Percentiles rank a stretch among this genome's conserved stretches.
These are phyloP conservation scores for Sphenopsis melanotis DNA, from an alignment of 2,797 vertebrate genomes.

Conservation along the genomic window DNA sequence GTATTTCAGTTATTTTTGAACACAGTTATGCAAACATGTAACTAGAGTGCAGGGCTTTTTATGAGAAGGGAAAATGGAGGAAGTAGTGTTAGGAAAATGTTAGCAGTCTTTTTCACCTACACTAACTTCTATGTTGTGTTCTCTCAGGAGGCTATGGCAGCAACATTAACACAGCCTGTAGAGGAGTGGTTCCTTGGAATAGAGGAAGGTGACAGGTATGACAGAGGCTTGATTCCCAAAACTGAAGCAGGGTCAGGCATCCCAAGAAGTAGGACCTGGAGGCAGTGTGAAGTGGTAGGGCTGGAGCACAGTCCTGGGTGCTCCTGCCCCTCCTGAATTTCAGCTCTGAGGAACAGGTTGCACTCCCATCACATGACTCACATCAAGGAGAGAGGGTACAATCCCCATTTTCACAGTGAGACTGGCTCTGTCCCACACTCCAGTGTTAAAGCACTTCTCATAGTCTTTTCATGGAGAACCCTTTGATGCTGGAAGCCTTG, in stretches of 20 bases:
- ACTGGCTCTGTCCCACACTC: background rate
- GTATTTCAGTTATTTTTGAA: background rate
- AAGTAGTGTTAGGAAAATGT: background rate
- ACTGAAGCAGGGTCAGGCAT: background rate
- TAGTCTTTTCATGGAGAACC: background rate
- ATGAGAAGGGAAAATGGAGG: background rate
- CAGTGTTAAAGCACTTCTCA: background rate
- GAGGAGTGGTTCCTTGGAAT: background rate
- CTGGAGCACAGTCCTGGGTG: background rate
- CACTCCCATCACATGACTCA: background rate
- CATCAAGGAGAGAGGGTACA: background rate
- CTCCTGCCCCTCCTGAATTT: background rate
- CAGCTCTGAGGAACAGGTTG: background rate
- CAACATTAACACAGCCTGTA: background rate
- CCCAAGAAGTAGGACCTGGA: background rate
- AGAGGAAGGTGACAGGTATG: background rate
- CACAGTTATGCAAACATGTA: background rate
- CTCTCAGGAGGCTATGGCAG: background rate
- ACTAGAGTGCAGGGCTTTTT: background rate
- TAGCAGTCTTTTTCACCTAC: background rate
- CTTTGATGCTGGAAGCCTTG: background rate
- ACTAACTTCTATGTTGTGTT: background rate
- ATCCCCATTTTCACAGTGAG: accelerated
- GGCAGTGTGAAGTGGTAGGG: background rate
- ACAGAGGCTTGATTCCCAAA: background rate